Conservation (phyloP, 2,113 vertebrate species). For the Falco punctatus region DNA sequence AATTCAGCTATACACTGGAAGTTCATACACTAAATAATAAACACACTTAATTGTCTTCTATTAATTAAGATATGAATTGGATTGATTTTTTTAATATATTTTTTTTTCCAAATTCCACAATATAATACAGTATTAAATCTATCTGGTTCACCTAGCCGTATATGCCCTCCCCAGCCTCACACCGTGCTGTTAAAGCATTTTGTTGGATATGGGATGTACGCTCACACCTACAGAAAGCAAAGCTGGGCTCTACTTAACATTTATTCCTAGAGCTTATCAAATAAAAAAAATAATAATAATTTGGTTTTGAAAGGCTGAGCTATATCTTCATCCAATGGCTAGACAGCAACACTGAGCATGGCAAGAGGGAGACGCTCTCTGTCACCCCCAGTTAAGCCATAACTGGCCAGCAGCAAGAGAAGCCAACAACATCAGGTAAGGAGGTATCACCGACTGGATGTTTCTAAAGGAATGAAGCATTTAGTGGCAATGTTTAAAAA, state of each 20-base stretch:
- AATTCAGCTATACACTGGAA: background rate
- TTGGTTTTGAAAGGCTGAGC: background rate
- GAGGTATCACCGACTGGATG: fast-evolving
- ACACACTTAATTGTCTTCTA: background rate
- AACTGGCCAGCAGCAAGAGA: no score
- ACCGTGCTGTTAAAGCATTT: background rate
- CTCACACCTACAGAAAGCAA: background rate
- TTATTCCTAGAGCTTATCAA: background rate
- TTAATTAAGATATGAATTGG: background rate
- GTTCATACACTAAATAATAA: background rate
- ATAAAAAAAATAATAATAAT: background rate
- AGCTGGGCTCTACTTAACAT: background rate
- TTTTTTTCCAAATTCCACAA: no score
- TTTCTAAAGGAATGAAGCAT: background rate
- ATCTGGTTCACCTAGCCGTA: background rate
- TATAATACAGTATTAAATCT: background rate
- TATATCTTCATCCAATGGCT: fast-evolving
- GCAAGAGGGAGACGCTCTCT: background rate
- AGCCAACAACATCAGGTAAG: background rate
- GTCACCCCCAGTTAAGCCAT: no score
- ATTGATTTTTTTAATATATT: no score
- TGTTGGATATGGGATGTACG: background rate
- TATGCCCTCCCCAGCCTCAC: background rate
- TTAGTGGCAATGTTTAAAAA: background rate
- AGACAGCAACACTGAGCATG: fast-evolving